Evolutionary conservation across 1,140 invertebrate species (phyloP), one percentile per base, ranked within the genome.

Genomic region (Lepidotrigona ventralis): DNA sequence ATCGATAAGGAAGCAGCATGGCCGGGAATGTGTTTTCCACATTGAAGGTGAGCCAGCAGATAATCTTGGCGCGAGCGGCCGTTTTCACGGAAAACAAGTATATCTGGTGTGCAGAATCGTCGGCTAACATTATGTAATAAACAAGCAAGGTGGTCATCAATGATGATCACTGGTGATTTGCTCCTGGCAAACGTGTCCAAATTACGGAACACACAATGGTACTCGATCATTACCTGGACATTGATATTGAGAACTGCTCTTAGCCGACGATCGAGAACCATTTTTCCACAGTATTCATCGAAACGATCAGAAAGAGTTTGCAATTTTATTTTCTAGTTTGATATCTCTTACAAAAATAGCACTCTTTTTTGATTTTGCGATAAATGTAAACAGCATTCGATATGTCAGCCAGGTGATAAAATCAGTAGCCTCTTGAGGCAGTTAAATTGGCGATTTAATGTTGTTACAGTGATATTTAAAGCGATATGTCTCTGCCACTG

Each of bases 381-480:
- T 54, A 82, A 77, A 82, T 70, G 60, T 82, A 70, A 63, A 54
- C 26, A 12, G 60, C 46, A 21, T 15, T 26, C 51, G 63, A n/a
- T 69, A n/a, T n/a, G 74, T 54, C 74, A 77, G 81, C 78, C 74
- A 70, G 56, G 66, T 56, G 81, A 83, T 78, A 83, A 83, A 82
- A 78, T 71, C 29, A 56, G 12, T 19, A 17, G 19, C 39, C 56
- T 70, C 66, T 71, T 23, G 46, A 29, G 15, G 21, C 64, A 12
- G 66, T 53, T 58, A 69, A 81, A 66, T 4, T n/a, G 19, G 23
- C 54, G 53, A 23, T 54, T 77, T 83, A 60, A 68, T 39, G 26
- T 74, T n/a, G 1, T 77, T 60, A 70, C 64, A 71, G 75, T 26
- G 56, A 74, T 54, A 83, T 83, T 78, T 83, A 78, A 83, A 60